phyloP scores from a whole-genome alignment of 2,888 invertebrate species.

The Ischnura elegans region DNA sequence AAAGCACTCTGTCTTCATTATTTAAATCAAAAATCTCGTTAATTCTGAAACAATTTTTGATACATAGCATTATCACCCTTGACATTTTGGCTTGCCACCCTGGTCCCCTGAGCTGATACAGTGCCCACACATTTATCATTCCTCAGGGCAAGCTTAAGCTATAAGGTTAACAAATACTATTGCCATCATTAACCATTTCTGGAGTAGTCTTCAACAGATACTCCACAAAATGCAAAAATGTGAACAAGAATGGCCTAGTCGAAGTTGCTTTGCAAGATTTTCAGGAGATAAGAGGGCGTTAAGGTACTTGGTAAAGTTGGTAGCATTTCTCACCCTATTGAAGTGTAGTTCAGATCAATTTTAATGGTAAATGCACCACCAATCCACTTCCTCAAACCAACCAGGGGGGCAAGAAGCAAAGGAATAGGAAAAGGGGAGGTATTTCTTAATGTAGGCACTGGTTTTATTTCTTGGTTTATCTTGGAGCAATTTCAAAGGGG shows the following conservation, averaged over 20 bases:
- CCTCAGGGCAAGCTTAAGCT: slow-evolving; percentile 67
- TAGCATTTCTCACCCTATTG: slow-evolving; percentile 54
- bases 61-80: slow-evolving; percentile 69
- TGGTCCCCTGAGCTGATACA: slow-evolving; percentile 78
- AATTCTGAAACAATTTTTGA: slow-evolving; percentile 69
- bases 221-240: slow-evolving; percentile 68
- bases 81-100: slow-evolving; percentile 78
- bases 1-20: slow-evolving; percentile 77
- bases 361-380: slow-evolving; percentile 61
- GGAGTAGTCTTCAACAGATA: slow-evolving; percentile 52
- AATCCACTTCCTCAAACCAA: slow-evolving; percentile 65
- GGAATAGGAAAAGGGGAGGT: slow-evolving; percentile 64
- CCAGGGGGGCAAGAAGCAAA: slow-evolving; percentile 65
- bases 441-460: slow-evolving; percentile 58
- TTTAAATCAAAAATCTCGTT: slow-evolving; percentile 69
- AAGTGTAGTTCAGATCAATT: slow-evolving; percentile 51
- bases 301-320: slow-evolving; percentile 57
- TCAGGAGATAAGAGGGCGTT: slow-evolving; percentile 52
- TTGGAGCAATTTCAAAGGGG: slow-evolving; percentile 49
- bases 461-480: slow-evolving; percentile 49
- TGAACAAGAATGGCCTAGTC: slow-evolving; percentile 61
- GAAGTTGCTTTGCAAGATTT: slow-evolving; percentile 43
- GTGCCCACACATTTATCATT: slow-evolving; percentile 69
- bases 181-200: slow-evolving; percentile 69
- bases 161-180: slow-evolving; percentile 70